Base-by-base conservation (phyloP, 1,140 invertebrate species). In the Belonocnema kinseyi region DNA sequence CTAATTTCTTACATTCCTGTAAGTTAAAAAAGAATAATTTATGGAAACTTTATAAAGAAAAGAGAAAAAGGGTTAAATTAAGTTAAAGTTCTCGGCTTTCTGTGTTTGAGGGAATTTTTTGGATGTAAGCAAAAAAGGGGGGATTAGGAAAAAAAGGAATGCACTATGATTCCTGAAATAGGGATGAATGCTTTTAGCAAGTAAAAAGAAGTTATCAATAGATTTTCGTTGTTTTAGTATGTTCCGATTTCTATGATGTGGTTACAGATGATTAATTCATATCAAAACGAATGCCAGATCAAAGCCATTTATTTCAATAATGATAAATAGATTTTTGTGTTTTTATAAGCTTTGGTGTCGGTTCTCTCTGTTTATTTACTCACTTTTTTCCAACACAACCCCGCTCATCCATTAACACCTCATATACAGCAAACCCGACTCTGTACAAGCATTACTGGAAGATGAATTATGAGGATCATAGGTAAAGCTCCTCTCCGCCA, bases 301-400 rank as follows among this genome's bases (percentile, higher is more conserved):
- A 66, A 66, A 33, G 26, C 58, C 58, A 66, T 66, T 66, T 66
- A 66, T 66, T 66, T 66, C 61, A 66, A 66, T 66, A 66, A 40
- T 66, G 33, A 66, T 66, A 40, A 66, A 66, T 66, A 66, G 26
- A 66, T 46, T 8, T 66, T 11, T 21, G 12, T 66, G 61, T 66
- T 46, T 66, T 40, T 66, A 66, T 66, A 12, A 2, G 4, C 7
- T 16, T 66, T 26, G 7, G 26, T 16, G 61, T 16, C 8, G 40
- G 14, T 66, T 40, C 13, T 40, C 26, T 66, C 26, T 66, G 26
- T 66, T 66, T 66, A 46, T 66, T 33, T 66, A 12, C 14, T n/a
- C 61, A n/a, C 21, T 66, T 66, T 12, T 66, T 40, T 66, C 61
- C n/a, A 12, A 66, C 21, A 33, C 26, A 66, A 2, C 40, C 40